Conservation (phyloP, 2,888 invertebrate genomes). For the Dryobotodes eremita region DNA sequence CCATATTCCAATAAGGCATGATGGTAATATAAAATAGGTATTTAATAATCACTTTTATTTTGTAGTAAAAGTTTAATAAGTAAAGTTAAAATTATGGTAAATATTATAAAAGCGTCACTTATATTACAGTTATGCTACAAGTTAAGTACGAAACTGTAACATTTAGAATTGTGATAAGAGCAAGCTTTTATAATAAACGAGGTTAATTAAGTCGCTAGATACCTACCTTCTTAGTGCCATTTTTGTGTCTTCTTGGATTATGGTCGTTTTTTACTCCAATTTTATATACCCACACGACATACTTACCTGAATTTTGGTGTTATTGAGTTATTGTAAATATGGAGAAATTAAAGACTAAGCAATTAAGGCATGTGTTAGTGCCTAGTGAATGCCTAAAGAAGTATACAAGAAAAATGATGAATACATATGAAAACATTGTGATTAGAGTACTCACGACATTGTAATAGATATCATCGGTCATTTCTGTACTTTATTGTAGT, state of each 20-base stretch:
- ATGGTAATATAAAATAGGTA: slow-evolving; percentile 62
- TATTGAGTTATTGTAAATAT: slow-evolving; percentile 84
- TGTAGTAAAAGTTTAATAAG: slow-evolving; percentile 51
- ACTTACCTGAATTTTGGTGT: slow-evolving; percentile 68
- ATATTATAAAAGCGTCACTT: slow-evolving; percentile 49
- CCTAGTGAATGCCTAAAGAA: slow-evolving; percentile 87
- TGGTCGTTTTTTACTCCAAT: slow-evolving; percentile 65
- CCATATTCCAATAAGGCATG: slow-evolving; percentile 69
- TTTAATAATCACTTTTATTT: slow-evolving; percentile 59
- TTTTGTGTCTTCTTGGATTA: slow-evolving; percentile 69
- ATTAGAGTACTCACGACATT: slow-evolving; percentile 85
- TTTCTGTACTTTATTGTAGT: slow-evolving; percentile 90
- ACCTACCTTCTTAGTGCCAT: slow-evolving; percentile 61
- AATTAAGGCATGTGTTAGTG: slow-evolving; percentile 84
- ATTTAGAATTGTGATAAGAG: slow-evolving; percentile 53
- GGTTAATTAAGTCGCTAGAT: slow-evolving; percentile 61
- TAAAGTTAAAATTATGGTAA: slow-evolving; percentile 42
- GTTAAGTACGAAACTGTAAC: slow-evolving; percentile 35
- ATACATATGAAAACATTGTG: slow-evolving; percentile 90
- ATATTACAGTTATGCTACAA: slow-evolving; percentile 35
- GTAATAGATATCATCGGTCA: slow-evolving; percentile 88
- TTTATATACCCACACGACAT: slow-evolving; percentile 68
- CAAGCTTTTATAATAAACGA: slow-evolving; percentile 62
- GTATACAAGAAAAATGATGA: slow-evolving; percentile 87
- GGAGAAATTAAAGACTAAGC: slow-evolving; percentile 89